Evolutionary conservation across 2,797 vertebrate genomes (phyloP).

Genomic region (Sparidentex hasta): DNA sequence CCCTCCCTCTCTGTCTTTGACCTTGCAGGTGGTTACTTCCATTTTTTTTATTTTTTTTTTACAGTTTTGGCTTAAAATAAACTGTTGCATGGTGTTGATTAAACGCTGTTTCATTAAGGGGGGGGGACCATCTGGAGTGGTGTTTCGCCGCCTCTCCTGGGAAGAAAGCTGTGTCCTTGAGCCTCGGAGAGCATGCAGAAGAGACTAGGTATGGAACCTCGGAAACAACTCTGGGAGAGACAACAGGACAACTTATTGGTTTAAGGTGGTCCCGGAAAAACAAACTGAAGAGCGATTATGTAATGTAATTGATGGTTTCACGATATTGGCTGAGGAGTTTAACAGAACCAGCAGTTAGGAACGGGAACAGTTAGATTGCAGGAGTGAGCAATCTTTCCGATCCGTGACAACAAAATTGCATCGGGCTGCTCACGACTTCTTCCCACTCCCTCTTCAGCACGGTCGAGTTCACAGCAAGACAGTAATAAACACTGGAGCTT

Average conservation of each 20-base stretch:
- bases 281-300: conserved; percentile 8
- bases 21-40: conserved; percentile 9
- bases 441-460: conserved; percentile 3
- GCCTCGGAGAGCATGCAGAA: conserved; percentile 7
- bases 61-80: conserved; percentile 17
- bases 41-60: not conserved
- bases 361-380: not conserved
- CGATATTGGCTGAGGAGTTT: conserved; percentile 25
- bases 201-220: not conserved
- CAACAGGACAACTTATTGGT: conserved; percentile 12
- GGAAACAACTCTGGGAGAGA: conserved; percentile 26
- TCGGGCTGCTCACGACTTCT: not conserved
- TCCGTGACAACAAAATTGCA: conserved; percentile 42
- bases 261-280: not conserved
- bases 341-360: conserved; percentile 28
- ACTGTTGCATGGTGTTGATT: conserved; percentile 27
- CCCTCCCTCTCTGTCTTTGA: conserved; percentile 5
- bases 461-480: not conserved
- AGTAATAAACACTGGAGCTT: not conserved
- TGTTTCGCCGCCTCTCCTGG: conserved; percentile 10
- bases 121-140: conserved; percentile 39
- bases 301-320: conserved; percentile 46
- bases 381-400: conserved; percentile 13
- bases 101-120: conserved; percentile 34
- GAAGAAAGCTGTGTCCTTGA: conserved; percentile 15